Conservation (phyloP, 2,797 vertebrate species). For the Crossoptilon crossoptilon region DNA sequence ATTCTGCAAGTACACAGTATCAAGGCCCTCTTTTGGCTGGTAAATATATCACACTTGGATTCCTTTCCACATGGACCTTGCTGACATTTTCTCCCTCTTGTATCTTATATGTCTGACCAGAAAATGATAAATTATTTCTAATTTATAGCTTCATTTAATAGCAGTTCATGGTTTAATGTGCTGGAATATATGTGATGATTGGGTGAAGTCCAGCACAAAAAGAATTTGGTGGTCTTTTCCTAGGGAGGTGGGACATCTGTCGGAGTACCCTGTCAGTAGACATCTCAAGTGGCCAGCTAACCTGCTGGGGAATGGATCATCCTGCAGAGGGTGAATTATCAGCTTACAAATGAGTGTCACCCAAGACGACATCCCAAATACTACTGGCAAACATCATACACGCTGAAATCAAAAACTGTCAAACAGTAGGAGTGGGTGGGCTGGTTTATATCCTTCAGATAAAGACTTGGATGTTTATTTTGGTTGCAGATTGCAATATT, state of each 20-base stretch:
- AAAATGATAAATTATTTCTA: not conserved
- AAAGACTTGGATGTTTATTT: not conserved
- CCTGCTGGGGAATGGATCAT: not conserved
- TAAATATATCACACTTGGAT: constrained; percentile 12
- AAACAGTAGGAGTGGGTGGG: not conserved
- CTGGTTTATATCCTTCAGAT: not conserved
- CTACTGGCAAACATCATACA: not conserved
- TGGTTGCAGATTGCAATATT: not conserved
- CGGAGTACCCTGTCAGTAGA: not conserved
- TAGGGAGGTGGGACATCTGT: no score
- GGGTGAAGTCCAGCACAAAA: not conserved
- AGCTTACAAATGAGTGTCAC: not conserved
- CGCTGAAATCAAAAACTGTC: not conserved
- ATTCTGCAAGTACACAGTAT: not conserved
- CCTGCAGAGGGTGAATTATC: accelerated
- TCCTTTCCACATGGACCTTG: constrained; percentile 46
- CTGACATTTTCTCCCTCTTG: not conserved
- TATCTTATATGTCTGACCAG: not conserved
- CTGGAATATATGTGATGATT: not conserved
- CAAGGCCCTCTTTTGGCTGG: not conserved
- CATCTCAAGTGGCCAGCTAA: not conserved
- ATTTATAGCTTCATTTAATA: not conserved
- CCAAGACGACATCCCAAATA: not conserved
- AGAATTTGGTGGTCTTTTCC: not conserved
- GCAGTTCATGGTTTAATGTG: not conserved